A percentile compares a stretch with the other conserved stretches of the same genome.
Conservation (phyloP, 2,797 vertebrate species). For the Rhadinocentrus ornatus region DNA sequence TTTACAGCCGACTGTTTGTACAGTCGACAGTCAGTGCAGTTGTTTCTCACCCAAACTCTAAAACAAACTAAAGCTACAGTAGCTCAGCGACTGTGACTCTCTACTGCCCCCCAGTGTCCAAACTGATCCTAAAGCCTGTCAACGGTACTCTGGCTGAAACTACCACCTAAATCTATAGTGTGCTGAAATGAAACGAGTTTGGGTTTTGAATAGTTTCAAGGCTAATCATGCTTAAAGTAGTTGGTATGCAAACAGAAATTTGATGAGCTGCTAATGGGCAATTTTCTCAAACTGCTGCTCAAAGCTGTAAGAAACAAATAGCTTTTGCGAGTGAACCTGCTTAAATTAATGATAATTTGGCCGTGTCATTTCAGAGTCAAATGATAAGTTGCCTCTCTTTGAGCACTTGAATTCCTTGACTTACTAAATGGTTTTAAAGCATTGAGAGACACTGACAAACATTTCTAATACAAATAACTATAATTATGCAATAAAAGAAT, state of each 20-base stretch:
- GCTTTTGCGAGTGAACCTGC: not conserved
- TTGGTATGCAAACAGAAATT: not conserved
- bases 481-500: not conserved
- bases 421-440: not conserved
- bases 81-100: constrained; percentile 41
- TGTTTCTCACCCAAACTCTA: not conserved
- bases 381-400: not conserved
- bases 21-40: not conserved
- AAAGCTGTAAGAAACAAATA: not conserved
- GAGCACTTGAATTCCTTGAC: too few relatives aligned
- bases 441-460: not conserved
- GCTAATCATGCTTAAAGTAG: not conserved
- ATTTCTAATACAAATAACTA: not conserved
- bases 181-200: not conserved
- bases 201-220: not conserved
- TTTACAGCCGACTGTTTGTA: constrained; percentile 37
- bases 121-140: not conserved
- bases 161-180: not conserved
- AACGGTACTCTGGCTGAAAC: not conserved
- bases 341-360: not conserved
- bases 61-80: not conserved
- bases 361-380: not conserved
- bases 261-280: not conserved
- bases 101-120: constrained; percentile 66
- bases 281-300: not conserved